These are phyloP conservation scores for Oceanodroma tethys DNA, from an alignment of 2,113 vertebrate genomes.

Conservation along the genomic window DNA sequence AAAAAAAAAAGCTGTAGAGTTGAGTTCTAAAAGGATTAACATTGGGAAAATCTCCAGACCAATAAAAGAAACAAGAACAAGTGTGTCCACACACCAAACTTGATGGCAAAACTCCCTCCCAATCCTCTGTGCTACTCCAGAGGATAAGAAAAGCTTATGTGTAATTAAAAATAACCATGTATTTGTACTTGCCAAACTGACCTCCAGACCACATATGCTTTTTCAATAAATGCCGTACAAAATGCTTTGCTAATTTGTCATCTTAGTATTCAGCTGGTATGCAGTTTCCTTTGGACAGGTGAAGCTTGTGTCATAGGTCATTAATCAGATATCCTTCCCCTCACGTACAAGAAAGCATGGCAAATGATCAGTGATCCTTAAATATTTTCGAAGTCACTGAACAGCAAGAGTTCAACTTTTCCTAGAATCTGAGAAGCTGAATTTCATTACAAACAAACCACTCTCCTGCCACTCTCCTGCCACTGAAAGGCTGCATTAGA, in stretches of 20 bases:
- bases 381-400: neutral
- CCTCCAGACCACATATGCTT: neutral
- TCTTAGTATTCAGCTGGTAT: neutral
- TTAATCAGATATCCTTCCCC: neutral
- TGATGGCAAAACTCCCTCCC: neutral
- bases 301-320: neutral
- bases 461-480: neutral
- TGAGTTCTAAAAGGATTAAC: slow-evolving; percentile 62
- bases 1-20: neutral
- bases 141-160: slow-evolving; percentile 1
- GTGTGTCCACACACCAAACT: slow-evolving; percentile 21
- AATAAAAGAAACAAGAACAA: slow-evolving; percentile 53
- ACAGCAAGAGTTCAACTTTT: neutral
- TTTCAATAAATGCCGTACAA: neutral
- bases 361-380: neutral
- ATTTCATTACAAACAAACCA: neutral
- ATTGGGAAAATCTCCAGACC: slow-evolving; percentile 53
- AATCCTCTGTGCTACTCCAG: slow-evolving; percentile 12
- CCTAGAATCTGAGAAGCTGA: neutral
- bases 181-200: neutral
- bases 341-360: neutral
- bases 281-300: neutral
- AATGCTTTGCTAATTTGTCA: slow-evolving; percentile 11
- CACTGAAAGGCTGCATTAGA: neutral
- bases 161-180: slow-evolving; percentile 45